Evolutionary conservation across 2,113 vertebrate genomes (phyloP).

Genomic region (Seriola quinqueradiata): DNA sequence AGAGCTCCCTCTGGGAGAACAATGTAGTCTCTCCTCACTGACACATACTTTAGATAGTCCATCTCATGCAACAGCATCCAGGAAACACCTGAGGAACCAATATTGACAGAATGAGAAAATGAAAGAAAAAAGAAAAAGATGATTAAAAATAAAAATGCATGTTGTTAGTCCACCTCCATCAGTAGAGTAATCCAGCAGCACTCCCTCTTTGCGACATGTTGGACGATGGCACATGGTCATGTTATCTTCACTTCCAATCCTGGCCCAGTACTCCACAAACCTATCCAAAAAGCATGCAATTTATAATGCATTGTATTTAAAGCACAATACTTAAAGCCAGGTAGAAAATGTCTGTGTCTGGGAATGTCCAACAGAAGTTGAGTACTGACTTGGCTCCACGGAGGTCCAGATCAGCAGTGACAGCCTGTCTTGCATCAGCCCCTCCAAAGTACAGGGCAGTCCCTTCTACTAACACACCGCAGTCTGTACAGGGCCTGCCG

Average conservation of each 20-base stretch:
- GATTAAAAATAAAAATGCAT: not conserved
- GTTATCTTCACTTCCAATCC: constrained; percentile 97
- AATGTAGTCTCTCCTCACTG: constrained; percentile 95
- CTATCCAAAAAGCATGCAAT: constrained; percentile 73
- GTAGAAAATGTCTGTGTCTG: not conserved
- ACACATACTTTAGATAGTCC: constrained; percentile 98
- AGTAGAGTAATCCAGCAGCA: constrained; percentile 94
- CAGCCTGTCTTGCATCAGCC: constrained; percentile 92
- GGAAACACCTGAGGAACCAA: constrained; percentile 88
- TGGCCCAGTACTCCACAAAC: constrained; percentile 98
- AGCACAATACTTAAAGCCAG: not conserved
- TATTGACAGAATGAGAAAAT: constrained; percentile 6
- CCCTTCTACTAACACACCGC: constrained; percentile 94
- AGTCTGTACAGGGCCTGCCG: constrained; percentile 93
- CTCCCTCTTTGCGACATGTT: constrained; percentile 95
- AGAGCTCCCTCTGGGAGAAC: constrained; percentile 92
- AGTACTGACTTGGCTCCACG: constrained; percentile 94
- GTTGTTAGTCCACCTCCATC: constrained; percentile 88
- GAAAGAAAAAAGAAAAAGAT: not conserved
- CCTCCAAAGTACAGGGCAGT: constrained; percentile 95
- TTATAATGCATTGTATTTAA: not conserved
- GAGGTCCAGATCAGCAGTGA: constrained; percentile 95
- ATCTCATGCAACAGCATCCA: constrained; percentile 98
- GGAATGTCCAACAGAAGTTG: not conserved
- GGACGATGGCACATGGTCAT: constrained; percentile 96